phyloP scores from a whole-genome alignment of 2,888 invertebrate species.

The Auanema freiburgensis region DNA sequence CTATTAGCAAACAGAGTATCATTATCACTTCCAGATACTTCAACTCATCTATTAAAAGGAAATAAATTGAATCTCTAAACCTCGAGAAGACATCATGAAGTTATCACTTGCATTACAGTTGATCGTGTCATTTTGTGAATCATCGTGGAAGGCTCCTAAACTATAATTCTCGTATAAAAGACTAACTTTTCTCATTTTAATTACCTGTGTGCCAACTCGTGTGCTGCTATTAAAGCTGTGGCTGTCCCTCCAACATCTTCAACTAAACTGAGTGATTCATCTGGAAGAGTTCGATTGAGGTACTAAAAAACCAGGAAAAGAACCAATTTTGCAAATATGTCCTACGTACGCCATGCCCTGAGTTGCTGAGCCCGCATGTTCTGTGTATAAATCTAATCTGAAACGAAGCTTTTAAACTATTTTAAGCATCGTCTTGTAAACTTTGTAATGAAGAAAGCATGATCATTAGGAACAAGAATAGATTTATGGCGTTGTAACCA shows the following conservation, averaged over 20 bases:
- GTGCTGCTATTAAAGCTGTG: constrained; percentile 61
- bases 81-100: constrained; percentile 49
- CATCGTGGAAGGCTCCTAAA: constrained; percentile 60
- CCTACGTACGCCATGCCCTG: constrained; percentile 64
- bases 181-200: neutral
- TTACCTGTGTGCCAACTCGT: constrained; percentile 61
- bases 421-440: constrained; percentile 8
- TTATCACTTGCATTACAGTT: constrained; percentile 48
- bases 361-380: constrained; percentile 52
- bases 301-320: neutral
- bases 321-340: constrained; percentile 48
- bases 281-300: constrained; percentile 7
- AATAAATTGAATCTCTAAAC: neutral
- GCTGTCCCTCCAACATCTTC: constrained; percentile 62
- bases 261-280: constrained; percentile 57
- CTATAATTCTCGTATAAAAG: constrained; percentile 28
- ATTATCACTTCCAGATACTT: constrained; percentile 21
- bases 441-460: constrained; percentile 51
- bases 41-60: neutral
- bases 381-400: constrained; percentile 52
- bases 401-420: neutral
- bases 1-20: constrained; percentile 29
- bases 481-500: constrained; percentile 42
- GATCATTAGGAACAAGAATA: constrained; percentile 48
- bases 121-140: constrained; percentile 35